Percentiles rank a stretch among this genome's conserved stretches.
Conservation (phyloP, 2,888 invertebrate genomes). For the Acrobasis consociella region DNA sequence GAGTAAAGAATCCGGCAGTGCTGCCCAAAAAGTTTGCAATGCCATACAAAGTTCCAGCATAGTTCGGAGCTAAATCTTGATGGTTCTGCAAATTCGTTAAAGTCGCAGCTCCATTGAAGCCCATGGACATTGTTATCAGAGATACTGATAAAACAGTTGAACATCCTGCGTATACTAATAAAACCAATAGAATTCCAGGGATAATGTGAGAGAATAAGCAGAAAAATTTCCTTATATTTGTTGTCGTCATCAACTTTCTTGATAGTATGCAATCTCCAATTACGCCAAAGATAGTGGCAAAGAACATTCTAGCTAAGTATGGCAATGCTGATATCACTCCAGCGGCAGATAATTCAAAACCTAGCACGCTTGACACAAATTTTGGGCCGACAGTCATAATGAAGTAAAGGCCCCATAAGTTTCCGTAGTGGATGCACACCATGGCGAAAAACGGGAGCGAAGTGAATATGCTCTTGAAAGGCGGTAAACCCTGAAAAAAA, state of each 20-base stretch:
- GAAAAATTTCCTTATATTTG: slow-evolving; percentile 84
- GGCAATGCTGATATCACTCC: slow-evolving; percentile 88
- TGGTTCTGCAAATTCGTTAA: slow-evolving; percentile 85
- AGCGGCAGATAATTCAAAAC: slow-evolving; percentile 87
- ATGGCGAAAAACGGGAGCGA: slow-evolving; percentile 88
- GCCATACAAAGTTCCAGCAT: slow-evolving; percentile 89
- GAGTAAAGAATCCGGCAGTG: slow-evolving; percentile 88
- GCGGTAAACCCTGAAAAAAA: slow-evolving; percentile 82
- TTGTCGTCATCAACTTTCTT: slow-evolving; percentile 67
- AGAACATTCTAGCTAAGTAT: slow-evolving; percentile 86
- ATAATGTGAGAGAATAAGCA: slow-evolving; percentile 84
- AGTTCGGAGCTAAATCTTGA: slow-evolving; percentile 90
- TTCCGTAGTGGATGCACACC: slow-evolving; percentile 87
- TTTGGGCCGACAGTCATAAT: slow-evolving; percentile 89
- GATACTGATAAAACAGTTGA: slow-evolving; percentile 84
- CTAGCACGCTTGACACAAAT: slow-evolving; percentile 87
- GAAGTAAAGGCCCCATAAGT: slow-evolving; percentile 89
- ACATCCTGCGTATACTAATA: slow-evolving; percentile 84
- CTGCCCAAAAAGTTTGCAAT: slow-evolving; percentile 89
- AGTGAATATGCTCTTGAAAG: slow-evolving; percentile 83
- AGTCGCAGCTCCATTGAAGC: slow-evolving; percentile 85
- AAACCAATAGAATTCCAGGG: slow-evolving; percentile 77
- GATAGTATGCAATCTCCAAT: slow-evolving; percentile 84
- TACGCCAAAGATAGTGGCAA: slow-evolving; percentile 87
- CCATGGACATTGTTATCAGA: slow-evolving; percentile 86